Evolutionary conservation across 2,113 vertebrate species (phyloP).

Genomic region (Antennarius striatus): DNA sequence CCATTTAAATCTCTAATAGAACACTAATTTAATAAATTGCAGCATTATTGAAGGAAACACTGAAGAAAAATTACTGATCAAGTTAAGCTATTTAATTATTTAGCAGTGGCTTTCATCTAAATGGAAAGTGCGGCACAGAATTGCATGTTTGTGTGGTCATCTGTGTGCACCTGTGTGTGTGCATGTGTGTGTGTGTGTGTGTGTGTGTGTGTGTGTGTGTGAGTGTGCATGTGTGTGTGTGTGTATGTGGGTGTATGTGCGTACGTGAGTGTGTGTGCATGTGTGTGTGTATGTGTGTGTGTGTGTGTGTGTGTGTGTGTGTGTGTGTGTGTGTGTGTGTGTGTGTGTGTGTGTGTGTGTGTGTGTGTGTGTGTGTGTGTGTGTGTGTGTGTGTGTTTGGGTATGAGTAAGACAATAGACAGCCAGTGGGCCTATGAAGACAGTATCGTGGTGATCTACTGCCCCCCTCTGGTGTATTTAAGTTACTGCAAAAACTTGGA

Average conservation of each 20-base stretch:
- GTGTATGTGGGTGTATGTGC: constrained; percentile 8
- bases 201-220: constrained; percentile 2
- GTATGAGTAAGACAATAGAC: constrained; percentile 34
- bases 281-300: neutral
- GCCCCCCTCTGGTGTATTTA: constrained; percentile 48
- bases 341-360: constrained; percentile 19
- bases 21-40: constrained; percentile 11
- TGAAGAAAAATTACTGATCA: constrained; percentile 39
- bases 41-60: constrained; percentile 17
- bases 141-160: no score
- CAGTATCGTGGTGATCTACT: constrained; percentile 46
- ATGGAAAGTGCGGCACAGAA: constrained; percentile 39
- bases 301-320: neutral
- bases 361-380: constrained; percentile 3
- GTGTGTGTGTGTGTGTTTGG: constrained; percentile 3
- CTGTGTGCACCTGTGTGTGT: no score
- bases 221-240: constrained; percentile 17
- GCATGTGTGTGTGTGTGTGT: no score
- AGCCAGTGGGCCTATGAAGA: constrained; percentile 24
- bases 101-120: constrained; percentile 27
- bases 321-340: constrained; percentile 2
- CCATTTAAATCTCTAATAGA: constrained; percentile 25
- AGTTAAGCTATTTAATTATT: constrained; percentile 56
- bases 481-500: constrained; percentile 13
- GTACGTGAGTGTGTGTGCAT: no score